Conservation (phyloP, 1,140 invertebrate species). For the Drosophila busckii region DNA sequence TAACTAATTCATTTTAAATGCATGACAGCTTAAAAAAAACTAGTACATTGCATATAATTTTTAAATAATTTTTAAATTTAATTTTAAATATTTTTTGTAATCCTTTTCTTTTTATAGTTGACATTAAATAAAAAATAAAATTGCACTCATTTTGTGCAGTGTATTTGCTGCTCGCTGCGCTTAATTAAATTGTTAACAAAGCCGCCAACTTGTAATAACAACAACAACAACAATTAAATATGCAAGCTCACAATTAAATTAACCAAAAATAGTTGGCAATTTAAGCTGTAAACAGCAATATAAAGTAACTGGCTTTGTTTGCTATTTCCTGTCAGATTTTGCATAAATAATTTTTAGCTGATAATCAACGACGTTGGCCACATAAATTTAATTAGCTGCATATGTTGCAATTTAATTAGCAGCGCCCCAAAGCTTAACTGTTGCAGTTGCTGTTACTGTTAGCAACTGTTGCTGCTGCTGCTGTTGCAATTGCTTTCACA, state of each 20-base stretch:
- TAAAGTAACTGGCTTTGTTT: slow-evolving; percentile 34
- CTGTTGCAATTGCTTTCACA: slow-evolving; percentile 45
- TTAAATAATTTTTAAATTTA: too few species aligned
- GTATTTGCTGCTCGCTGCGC: too few species aligned
- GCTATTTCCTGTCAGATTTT: slow-evolving; percentile 76
- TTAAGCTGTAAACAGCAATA: slow-evolving; percentile 18
- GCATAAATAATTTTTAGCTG: slow-evolving; percentile 77
- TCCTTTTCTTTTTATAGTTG: too few species aligned
- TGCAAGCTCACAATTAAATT: slow-evolving; percentile 73
- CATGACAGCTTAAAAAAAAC: too few species aligned
- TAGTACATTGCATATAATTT: too few species aligned
- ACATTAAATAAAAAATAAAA: too few species aligned
- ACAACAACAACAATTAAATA: slow-evolving; percentile 63
- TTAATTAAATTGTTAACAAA: slow-evolving; percentile 13
- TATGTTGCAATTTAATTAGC: slow-evolving; percentile 76
- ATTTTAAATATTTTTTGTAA: too few species aligned
- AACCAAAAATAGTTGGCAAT: slow-evolving; percentile 27
- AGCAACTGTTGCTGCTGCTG: neutral
- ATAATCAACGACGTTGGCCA: slow-evolving; percentile 72
- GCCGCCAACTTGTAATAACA: slow-evolving; percentile 8
- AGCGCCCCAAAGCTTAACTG: slow-evolving; percentile 67
- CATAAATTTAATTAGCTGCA: slow-evolving; percentile 75
- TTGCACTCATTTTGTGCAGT: too few species aligned
- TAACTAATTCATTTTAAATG: too few species aligned
- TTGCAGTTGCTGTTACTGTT: slow-evolving; percentile 5